phyloP scores from a whole-genome alignment of 2,113 vertebrate genomes.

The Elgaria multicarinata region DNA sequence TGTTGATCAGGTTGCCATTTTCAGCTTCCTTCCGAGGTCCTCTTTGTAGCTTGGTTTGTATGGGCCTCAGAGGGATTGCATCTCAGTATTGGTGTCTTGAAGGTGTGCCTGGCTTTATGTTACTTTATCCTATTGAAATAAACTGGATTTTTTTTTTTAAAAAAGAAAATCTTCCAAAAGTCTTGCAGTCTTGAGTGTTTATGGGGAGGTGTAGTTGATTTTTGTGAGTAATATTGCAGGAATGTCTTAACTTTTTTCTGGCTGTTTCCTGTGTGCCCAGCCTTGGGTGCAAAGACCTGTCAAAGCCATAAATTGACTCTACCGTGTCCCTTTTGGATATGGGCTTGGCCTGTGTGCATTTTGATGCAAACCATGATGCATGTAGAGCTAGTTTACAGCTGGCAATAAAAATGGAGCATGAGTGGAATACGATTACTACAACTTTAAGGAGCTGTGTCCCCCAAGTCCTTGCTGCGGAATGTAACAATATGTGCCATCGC shows the following conservation, averaged over 20 bases:
- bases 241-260: constrained; percentile 38
- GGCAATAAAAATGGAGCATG: constrained; percentile 75
- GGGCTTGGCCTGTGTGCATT: constrained; percentile 71
- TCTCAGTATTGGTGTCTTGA: not conserved
- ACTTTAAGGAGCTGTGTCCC: constrained; percentile 74
- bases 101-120: not conserved
- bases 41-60: not conserved
- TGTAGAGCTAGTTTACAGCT: constrained; percentile 74
- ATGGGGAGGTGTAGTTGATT: constrained; percentile 16
- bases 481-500: constrained; percentile 65
- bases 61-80: not conserved
- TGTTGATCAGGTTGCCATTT: not conserved
- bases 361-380: constrained; percentile 77
- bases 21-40: not conserved
- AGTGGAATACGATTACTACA: constrained; percentile 76
- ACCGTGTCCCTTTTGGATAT: constrained; percentile 63
- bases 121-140: not conserved
- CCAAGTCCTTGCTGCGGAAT: constrained; percentile 72
- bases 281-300: constrained; percentile 64
- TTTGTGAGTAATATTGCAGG: constrained; percentile 29
- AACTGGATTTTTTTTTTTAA: constrained; percentile 8
- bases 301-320: constrained; percentile 72
- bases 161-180: not conserved
- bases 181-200: constrained; percentile 12
- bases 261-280: constrained; percentile 40